phyloP scores from a whole-genome alignment of 2,888 invertebrate species.

The Rhagophthalmus giganteus region DNA sequence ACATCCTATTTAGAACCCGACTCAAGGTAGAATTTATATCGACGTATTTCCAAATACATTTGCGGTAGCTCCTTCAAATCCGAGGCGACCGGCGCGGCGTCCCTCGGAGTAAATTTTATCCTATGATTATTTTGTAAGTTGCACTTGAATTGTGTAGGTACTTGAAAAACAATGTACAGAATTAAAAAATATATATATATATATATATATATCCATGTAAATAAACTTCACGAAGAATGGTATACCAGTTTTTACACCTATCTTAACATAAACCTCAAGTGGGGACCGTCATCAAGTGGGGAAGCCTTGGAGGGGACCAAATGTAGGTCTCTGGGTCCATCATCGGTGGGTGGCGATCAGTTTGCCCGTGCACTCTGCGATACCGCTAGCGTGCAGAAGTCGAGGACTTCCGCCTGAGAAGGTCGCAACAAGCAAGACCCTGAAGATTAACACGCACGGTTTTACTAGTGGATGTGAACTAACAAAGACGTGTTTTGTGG shows the following conservation, averaged over 20 bases:
- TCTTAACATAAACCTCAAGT: conserved; percentile 33
- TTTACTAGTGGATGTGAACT: conserved; percentile 5
- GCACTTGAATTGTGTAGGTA: too few relatives aligned
- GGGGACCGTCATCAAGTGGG: conserved; percentile 39
- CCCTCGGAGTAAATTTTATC: too few relatives aligned
- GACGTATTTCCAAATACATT: too few relatives aligned
- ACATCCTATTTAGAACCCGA: too few relatives aligned
- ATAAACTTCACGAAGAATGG: conserved; percentile 5
- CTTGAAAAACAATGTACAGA: too few relatives aligned
- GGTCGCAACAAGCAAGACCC: conserved; percentile 40
- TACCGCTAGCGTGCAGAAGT: conserved; percentile 48
- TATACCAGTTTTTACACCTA: conserved; percentile 29
- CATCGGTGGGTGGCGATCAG: conserved; percentile 53
- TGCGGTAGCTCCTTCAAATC: too few relatives aligned
- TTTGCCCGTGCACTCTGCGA: conserved; percentile 49
- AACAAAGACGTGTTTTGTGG: conserved; percentile 13
- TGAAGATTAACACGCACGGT: conserved; percentile 28
- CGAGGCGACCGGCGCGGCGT: too few relatives aligned
- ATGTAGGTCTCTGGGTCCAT: conserved; percentile 54
- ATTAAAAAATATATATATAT: too few relatives aligned
- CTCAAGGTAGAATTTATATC: too few relatives aligned
- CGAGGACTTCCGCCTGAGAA: conserved; percentile 47
- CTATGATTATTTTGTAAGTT: too few relatives aligned
- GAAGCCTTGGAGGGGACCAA: conserved; percentile 43
- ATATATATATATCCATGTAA: too few relatives aligned